Base-by-base conservation (phyloP, 2,797 vertebrate species). In the Simalia tracyae region DNA sequence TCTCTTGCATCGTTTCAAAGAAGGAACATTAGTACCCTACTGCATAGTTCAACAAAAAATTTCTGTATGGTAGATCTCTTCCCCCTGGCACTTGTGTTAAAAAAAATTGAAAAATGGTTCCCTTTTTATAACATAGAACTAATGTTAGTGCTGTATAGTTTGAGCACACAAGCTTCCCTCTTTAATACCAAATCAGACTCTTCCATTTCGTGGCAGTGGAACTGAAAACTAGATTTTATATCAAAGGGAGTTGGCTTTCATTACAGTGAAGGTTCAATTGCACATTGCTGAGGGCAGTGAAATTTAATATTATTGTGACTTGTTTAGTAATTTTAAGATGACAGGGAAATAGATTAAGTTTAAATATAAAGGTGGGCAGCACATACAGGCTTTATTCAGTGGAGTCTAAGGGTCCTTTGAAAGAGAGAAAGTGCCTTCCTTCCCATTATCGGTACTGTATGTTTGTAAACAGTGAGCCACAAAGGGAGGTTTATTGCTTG, bases 261-360 rank as follows among this genome's bases (percentile, higher is more conserved):
- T 97, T 96, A 95, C 94, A 95, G 94, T 96, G 95, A 95, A 96
- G 92, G 91, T 96, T 97, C 96, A 95, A 46, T 97, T 97, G 96
- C 96, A 95, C 94, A 93, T 91, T 92, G 92, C 93, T 95, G 94
- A 95, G 96, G 96, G 95, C 96, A 96, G 95, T 96, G 97, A 97
- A 97, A 98, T 97, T 92, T 97, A 97, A 98, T 98, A 97, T 97
- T 96, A 96, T 97, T 96, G 96, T 96, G 96, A 97, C 95, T 97
- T 95, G 14, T 94, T 95, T 93, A 94, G 96, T 96, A 97, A 97
- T 97, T 97, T 96, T 96, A 95, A 94, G 95, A 96, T 96, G 96
- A 96, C 96, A 96, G 94, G 94, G 93, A 97, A 97, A 96, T 95
- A 94, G 96, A 95, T 97, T 96, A 96, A 94, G 94, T 97, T 96